phyloP scores from a whole-genome alignment of 2,113 vertebrate genomes.

The Saccopteryx bilineata region DNA sequence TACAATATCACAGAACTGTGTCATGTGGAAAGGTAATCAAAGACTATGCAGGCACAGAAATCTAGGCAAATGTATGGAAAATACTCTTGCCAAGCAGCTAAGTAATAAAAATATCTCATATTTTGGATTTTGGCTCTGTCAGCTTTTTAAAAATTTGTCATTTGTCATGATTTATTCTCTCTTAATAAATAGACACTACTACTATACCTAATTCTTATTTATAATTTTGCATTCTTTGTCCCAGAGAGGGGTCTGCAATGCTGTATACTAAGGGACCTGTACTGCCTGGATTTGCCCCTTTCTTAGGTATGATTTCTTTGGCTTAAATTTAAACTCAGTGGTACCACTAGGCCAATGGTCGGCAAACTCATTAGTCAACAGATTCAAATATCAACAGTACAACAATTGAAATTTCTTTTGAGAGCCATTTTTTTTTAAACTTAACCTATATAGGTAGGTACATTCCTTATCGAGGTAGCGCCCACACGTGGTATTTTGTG shows the following conservation, averaged over 20 bases:
- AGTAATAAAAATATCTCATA: neutral
- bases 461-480: no score
- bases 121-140: neutral
- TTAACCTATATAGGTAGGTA: no score
- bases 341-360: neutral
- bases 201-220: neutral
- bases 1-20: neutral
- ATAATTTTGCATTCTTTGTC: neutral
- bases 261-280: neutral
- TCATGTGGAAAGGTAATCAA: neutral
- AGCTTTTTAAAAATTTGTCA: neutral
- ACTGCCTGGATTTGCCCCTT: neutral
- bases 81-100: neutral
- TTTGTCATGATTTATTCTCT: slow-evolving; percentile 26
- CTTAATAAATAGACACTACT: neutral
- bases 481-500: no score
- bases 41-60: neutral
- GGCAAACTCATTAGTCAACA: no score
- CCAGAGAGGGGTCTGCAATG: neutral
- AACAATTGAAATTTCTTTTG: no score
- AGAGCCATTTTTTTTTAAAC: no score
- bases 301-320: neutral
- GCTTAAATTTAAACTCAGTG: neutral
- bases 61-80: neutral
- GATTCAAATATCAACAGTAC: no score